A percentile compares a stretch with the other conserved stretches of the same genome.
phyloP scores from a whole-genome alignment of 2,113 vertebrate species.

The Malurus elegans region DNA sequence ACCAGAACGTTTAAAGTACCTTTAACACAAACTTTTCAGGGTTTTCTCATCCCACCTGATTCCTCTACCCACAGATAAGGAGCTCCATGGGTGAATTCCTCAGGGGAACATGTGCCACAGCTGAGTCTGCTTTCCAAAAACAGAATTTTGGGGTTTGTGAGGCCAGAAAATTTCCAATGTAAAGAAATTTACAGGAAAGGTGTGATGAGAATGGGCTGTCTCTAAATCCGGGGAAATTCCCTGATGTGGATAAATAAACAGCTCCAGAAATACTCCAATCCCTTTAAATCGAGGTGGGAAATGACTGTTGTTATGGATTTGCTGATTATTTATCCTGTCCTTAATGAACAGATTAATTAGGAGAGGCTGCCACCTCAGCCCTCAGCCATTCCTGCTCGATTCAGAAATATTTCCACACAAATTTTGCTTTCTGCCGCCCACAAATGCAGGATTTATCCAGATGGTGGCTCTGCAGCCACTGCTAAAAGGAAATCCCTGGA shows the following conservation, averaged over 20 bases:
- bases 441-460: neutral
- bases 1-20: neutral
- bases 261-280: neutral
- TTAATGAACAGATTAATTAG: neutral
- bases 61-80: fast-evolving
- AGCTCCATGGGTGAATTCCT: too few relatives aligned
- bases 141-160: neutral
- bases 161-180: neutral
- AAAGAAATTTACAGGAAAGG: neutral
- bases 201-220: neutral
- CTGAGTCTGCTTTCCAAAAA: neutral
- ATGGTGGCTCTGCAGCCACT: neutral
- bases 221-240: neutral
- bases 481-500: neutral
- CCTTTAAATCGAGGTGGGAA: neutral
- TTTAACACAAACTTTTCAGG: neutral
- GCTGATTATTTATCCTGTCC: neutral
- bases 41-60: neutral
- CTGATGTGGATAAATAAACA: neutral
- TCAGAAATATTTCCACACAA: neutral
- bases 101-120: neutral
- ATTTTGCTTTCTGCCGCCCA: too few relatives aligned
- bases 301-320: neutral
- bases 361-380: neutral
- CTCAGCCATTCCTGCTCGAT: neutral